Conservation (phyloP, 2,113 vertebrate genomes). For the Mixornis gularis region DNA sequence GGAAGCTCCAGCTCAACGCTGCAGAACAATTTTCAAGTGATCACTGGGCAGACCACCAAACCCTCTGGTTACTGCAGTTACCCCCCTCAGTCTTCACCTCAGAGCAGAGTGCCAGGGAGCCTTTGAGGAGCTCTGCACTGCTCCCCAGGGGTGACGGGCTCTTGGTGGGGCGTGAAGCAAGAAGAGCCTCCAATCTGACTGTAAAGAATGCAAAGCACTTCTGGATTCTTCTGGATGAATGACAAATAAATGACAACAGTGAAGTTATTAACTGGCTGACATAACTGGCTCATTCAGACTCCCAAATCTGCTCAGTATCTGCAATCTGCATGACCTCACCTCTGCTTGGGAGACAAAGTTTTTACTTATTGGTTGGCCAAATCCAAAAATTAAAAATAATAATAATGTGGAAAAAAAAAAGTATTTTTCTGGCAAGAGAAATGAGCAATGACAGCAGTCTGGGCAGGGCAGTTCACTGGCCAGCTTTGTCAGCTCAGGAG, state of each 20-base stretch:
- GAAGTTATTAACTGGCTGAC: slow-evolving; percentile 59
- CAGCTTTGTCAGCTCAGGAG: slow-evolving; percentile 51
- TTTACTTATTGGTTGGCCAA: slow-evolving; percentile 49
- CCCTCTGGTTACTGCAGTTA: not conserved
- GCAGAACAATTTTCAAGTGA: not conserved
- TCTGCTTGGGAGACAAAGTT: slow-evolving; percentile 51
- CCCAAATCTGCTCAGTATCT: slow-evolving; percentile 29
- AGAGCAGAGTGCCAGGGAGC: fast-evolving
- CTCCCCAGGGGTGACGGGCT: not conserved
- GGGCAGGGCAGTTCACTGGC: not conserved
- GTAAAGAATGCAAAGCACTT: slow-evolving; percentile 57
- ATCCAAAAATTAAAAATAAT: not conserved
- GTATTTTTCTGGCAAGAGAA: slow-evolving; percentile 17
- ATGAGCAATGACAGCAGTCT: slow-evolving; percentile 51
- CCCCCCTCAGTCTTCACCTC: fast-evolving
- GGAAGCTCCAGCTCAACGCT: not conserved
- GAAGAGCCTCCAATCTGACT: not conserved
- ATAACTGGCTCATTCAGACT: slow-evolving; percentile 51
- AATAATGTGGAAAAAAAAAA: not conserved
- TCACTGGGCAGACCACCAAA: not conserved
- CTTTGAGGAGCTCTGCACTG: not conserved
- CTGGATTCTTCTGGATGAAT: slow-evolving; percentile 64
- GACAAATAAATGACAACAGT: slow-evolving; percentile 62
- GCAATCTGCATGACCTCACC: slow-evolving; percentile 50
- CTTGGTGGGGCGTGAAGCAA: not conserved